Conservation (phyloP, 2,888 invertebrate species). For the Pyrocoelia pectoralis region DNA sequence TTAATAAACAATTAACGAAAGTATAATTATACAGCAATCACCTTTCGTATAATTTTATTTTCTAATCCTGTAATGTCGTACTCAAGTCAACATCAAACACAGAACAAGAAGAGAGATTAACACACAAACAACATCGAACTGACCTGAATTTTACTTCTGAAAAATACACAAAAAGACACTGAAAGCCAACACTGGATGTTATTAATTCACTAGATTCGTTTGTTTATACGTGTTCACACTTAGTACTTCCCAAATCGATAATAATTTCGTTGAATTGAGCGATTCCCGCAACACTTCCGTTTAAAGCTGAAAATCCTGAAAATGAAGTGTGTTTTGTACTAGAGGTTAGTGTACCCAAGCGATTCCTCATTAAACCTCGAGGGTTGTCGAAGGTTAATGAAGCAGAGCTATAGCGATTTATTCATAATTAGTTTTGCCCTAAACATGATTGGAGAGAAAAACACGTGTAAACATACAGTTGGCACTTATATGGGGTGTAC, state of each 20-base stretch:
- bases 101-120: constrained; percentile 11
- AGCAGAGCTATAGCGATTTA: neutral
- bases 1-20: constrained; percentile 8
- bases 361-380: constrained; percentile 3
- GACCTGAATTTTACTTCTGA: constrained; percentile 34
- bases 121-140: constrained; percentile 32
- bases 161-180: constrained; percentile 29
- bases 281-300: neutral
- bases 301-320: constrained; percentile 10
- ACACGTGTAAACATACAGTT: constrained; percentile 13
- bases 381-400: constrained; percentile 5
- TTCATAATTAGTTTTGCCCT: neutral
- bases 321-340: neutral
- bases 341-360: neutral
- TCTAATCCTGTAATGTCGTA: constrained; percentile 24
- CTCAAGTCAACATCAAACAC: constrained; percentile 12
- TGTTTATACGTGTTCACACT: constrained; percentile 27
- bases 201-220: constrained; percentile 30
- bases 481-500: constrained; percentile 27
- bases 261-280: constrained; percentile 33
- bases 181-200: constrained; percentile 32
- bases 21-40: neutral
- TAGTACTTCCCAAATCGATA: constrained; percentile 30
- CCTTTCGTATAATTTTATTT: too few relatives aligned
- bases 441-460: neutral